Conservation (phyloP, 2,797 vertebrate species). For the Pangasius larnaudii region DNA sequence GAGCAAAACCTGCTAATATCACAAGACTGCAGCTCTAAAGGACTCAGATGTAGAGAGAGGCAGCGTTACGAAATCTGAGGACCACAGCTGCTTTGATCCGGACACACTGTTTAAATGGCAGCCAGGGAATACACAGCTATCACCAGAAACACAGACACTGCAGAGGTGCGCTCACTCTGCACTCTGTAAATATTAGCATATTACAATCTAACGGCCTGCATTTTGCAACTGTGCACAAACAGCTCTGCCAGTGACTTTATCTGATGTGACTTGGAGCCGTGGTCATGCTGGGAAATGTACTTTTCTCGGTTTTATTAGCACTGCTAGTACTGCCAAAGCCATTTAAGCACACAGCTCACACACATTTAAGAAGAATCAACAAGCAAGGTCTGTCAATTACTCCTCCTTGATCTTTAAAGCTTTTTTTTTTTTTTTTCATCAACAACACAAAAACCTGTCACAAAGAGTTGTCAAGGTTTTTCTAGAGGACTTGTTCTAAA, state of each 20-base stretch:
- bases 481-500: background rate
- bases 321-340: background rate
- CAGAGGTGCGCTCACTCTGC: background rate
- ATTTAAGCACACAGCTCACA: background rate
- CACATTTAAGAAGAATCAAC: background rate
- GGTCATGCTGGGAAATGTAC: constrained; percentile 6
- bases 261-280: constrained; percentile 2
- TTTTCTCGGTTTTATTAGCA: background rate
- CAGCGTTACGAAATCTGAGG: background rate
- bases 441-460: background rate
- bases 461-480: background rate
- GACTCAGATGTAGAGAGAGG: background rate
- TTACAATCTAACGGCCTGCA: background rate
- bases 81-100: background rate
- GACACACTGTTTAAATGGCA: background rate
- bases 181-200: background rate
- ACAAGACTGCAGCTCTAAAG: background rate
- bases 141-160: background rate
- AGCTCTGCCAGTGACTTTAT: background rate
- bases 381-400: background rate
- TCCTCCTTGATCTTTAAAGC: background rate
- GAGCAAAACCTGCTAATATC: background rate
- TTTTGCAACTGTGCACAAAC: background rate
- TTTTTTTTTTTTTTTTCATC: background rate
- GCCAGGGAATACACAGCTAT: background rate